Conservation (phyloP, 2,113 vertebrate genomes). For the Brachypteracias leptosomus region DNA sequence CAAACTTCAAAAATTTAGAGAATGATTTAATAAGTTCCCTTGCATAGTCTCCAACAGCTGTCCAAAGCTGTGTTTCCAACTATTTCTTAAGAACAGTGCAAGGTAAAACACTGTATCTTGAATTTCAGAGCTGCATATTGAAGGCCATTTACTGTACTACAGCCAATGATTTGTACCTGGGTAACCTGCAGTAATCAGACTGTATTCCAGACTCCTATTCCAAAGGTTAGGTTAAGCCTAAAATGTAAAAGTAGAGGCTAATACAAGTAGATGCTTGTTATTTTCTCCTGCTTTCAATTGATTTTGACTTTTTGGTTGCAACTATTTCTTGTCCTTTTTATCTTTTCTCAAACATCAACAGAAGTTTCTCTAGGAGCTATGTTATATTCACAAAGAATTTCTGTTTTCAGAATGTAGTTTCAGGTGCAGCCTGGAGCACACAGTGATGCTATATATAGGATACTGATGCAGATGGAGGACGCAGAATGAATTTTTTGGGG, state of each 20-base stretch:
- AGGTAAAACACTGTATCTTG: neutral
- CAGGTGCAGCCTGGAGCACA: neutral
- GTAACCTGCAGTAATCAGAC: neutral
- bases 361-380: neutral
- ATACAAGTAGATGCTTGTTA: neutral
- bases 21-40: neutral
- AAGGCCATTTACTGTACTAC: neutral
- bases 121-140: neutral
- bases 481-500: neutral
- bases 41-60: fast-evolving
- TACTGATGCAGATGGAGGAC: neutral
- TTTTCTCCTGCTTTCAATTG: neutral
- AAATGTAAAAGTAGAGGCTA: neutral
- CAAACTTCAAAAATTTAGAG: neutral
- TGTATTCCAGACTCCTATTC: neutral
- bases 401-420: neutral
- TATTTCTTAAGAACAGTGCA: neutral
- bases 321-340: neutral
- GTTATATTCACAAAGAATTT: neutral
- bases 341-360: neutral
- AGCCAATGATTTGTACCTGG: neutral
- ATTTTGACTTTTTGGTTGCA: neutral
- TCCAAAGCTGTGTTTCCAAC: neutral
- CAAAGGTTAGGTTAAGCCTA: neutral
- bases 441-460: neutral